Evolutionary conservation across 2,888 invertebrate species (phyloP).

Genomic region (Patella ulyssiponensis): DNA sequence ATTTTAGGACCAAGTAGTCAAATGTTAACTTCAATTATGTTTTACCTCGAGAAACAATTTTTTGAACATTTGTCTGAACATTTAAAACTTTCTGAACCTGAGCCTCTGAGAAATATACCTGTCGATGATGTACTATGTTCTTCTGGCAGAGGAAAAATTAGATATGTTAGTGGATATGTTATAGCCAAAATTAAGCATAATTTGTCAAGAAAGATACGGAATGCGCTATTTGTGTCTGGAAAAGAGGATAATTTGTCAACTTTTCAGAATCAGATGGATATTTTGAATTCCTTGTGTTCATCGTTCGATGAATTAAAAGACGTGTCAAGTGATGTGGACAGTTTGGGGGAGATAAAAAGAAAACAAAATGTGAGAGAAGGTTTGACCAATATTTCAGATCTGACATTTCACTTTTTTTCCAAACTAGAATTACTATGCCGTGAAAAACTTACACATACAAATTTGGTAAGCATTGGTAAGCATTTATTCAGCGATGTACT

Average conservation of each 20-base stretch:
- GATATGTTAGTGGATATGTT: background rate
- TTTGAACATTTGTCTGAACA: too few relatives aligned
- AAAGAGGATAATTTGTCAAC: background rate
- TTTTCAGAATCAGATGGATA: background rate
- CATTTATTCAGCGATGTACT: background rate
- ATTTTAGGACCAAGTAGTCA: background rate
- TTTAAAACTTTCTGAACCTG: too few relatives aligned
- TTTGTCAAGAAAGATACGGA: slow-evolving; percentile 7
- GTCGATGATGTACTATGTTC: background rate
- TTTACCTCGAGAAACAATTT: too few relatives aligned
- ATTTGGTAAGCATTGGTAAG: background rate
- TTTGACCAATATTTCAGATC: slow-evolving; percentile 20
- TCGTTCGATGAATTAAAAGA: slow-evolving; percentile 1
- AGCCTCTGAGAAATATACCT: background rate
- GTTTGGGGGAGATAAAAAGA: slow-evolving; percentile 11
- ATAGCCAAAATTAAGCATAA: background rate
- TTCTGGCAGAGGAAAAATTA: background rate
- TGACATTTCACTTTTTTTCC: slow-evolving; percentile 19
- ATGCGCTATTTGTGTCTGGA: background rate
- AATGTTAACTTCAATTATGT: too few relatives aligned
- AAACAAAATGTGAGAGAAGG: slow-evolving; percentile 26
- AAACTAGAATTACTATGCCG: slow-evolving; percentile 13
- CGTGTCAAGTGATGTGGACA: background rate
- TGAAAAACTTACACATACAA: slow-evolving; percentile 16
- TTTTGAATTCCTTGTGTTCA: background rate